Conservation (phyloP, 2,113 vertebrate genomes). For the Ageneiosus marmoratus region DNA sequence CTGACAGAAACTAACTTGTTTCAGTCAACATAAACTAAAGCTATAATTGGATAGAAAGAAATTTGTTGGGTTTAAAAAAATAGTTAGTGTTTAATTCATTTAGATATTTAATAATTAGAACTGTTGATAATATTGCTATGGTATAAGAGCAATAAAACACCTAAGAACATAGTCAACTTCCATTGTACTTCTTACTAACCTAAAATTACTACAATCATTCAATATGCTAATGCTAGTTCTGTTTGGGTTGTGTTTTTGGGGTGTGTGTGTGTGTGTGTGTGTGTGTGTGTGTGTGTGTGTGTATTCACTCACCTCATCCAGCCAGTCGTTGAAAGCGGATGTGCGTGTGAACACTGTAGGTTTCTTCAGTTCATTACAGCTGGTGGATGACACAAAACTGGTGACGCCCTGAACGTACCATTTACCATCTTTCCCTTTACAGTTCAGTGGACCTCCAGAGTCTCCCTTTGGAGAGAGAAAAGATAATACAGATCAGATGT, state of each 20-base stretch:
- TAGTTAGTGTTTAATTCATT: too few relatives aligned
- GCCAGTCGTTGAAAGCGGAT: conserved; percentile 65
- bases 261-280: not conserved
- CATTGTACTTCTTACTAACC: not conserved
- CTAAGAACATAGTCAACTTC: not conserved
- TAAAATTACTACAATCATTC: not conserved
- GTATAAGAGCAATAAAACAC: not conserved
- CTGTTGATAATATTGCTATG: too few relatives aligned
- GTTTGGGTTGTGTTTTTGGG: not conserved
- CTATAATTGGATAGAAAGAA: too few relatives aligned
- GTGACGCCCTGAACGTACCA: conserved; percentile 68
- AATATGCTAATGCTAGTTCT: not conserved
- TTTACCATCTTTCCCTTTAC: conserved; percentile 59
- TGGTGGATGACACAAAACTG: conserved; percentile 63
- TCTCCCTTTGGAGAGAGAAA: conserved; percentile 61
- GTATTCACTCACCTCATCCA: conserved; percentile 56
- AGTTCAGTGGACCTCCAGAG: conserved; percentile 68
- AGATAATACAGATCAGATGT: too few relatives aligned
- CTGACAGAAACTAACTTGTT: too few relatives aligned
- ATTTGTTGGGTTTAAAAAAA: too few relatives aligned
- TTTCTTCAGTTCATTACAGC: conserved; percentile 69
- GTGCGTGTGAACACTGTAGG: conserved; percentile 68
- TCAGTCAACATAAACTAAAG: too few relatives aligned
- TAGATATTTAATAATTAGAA: too few relatives aligned
- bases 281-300: not conserved